A percentile compares a stretch with the other conserved stretches of the same genome.
Conservation (phyloP, 2,797 vertebrate genomes). For the Hydrophis major region DNA sequence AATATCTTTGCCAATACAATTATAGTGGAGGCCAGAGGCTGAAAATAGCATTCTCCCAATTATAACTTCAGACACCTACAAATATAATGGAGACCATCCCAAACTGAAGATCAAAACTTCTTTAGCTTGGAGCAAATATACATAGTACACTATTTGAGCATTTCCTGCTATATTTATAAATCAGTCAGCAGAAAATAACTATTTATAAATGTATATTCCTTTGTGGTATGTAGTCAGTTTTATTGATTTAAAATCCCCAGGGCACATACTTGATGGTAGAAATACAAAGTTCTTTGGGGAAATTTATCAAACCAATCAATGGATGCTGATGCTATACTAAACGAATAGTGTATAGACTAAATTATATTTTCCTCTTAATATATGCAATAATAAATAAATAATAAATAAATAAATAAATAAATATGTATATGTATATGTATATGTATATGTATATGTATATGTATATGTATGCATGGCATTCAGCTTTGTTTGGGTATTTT, state of each 20-base stretch:
- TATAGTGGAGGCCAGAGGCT: not conserved
- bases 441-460: too few species aligned
- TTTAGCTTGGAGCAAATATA: not conserved
- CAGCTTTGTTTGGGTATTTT: too few species aligned
- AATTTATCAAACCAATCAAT: not conserved
- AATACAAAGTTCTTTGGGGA: not conserved
- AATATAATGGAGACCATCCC: not conserved
- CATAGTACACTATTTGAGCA: not conserved
- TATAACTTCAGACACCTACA: not conserved
- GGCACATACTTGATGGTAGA: not conserved
- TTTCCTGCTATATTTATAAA: not conserved
- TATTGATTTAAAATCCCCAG: not conserved
- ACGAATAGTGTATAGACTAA: not conserved
- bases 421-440: too few species aligned
- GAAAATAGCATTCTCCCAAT: not conserved
- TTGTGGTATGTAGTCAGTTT: not conserved
- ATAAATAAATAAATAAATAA: too few species aligned
- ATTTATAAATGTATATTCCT: not conserved
- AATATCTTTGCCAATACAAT: not conserved
- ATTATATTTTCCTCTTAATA: not conserved
- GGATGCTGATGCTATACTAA: not conserved
- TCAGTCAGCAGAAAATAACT: not conserved
- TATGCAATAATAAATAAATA: not conserved
- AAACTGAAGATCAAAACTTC: not conserved
- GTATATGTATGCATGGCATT: too few species aligned